Conservation (phyloP, 2,113 vertebrate genomes). For the Cyprinodon variegatus region DNA sequence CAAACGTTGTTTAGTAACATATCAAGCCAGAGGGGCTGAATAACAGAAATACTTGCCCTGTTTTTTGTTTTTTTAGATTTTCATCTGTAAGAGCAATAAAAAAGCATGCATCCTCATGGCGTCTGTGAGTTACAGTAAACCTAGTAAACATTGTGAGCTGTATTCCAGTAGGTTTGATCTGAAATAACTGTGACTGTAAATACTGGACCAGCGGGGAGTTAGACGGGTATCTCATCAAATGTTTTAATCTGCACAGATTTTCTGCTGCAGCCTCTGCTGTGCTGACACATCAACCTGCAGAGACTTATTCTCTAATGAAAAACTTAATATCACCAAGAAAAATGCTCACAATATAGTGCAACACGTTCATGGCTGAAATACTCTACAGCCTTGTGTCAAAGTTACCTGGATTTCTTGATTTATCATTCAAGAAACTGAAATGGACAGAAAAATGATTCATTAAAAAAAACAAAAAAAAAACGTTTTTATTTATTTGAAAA, state of each 20-base stretch:
- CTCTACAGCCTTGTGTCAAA: background rate
- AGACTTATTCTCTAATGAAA: background rate
- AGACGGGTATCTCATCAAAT: background rate
- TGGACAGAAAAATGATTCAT: background rate
- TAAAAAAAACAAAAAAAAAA: background rate
- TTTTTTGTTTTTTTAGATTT: background rate
- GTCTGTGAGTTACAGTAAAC: background rate
- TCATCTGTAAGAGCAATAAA: background rate
- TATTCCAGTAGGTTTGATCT: background rate
- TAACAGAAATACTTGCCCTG: background rate
- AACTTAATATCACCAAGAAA: background rate
- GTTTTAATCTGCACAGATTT: background rate
- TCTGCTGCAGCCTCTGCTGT: background rate
- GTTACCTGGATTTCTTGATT: background rate
- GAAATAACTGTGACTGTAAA: background rate
- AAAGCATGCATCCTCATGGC: background rate
- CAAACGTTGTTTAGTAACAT: background rate
- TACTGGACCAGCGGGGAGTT: background rate
- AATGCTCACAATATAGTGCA: background rate
- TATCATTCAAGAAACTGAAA: no score
- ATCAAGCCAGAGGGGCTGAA: background rate
- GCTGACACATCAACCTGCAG: background rate
- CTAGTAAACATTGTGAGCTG: background rate
- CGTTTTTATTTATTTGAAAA: background rate
- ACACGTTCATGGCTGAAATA: background rate